Evolutionary conservation across 2,113 vertebrate genomes (phyloP).

Genomic region (Embiotoca jacksoni): DNA sequence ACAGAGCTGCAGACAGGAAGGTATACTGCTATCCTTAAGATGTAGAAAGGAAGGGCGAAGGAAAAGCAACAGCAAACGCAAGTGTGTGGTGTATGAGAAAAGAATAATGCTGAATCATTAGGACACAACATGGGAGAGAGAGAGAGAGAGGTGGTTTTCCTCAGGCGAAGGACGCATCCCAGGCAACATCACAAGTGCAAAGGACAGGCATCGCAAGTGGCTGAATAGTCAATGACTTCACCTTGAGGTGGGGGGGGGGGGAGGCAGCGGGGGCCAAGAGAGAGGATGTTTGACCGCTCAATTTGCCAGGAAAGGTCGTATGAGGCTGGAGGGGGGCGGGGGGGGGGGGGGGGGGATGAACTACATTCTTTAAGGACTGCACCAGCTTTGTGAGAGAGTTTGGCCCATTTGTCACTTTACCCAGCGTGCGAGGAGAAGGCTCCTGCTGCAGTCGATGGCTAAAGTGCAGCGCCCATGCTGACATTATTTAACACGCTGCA

Average conservation of each 20-base stretch:
- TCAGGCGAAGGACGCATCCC: conserved; percentile 51
- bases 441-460: not conserved
- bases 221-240: conserved; percentile 78
- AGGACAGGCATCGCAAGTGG: conserved; percentile 67
- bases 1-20: not conserved
- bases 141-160: conserved; percentile 34
- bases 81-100: too few relatives aligned
- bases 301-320: conserved; percentile 67
- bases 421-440: conserved; percentile 8
- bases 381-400: conserved; percentile 54
- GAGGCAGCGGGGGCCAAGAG: conserved; percentile 28
- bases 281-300: conserved; percentile 47
- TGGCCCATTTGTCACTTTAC: conserved; percentile 45
- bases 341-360: not conserved
- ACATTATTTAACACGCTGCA: not conserved
- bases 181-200: conserved; percentile 75
- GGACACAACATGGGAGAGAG: not conserved
- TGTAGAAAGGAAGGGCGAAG: not conserved
- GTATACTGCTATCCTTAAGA: not conserved
- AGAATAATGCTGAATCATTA: too few relatives aligned
- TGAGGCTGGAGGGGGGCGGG: conserved; percentile 38
- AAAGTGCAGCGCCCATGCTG: not conserved
- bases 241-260: conserved; percentile 54
- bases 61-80: too few relatives aligned
- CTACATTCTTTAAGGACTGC: conserved; percentile 57